A percentile compares a stretch with the other conserved stretches of the same genome.
phyloP scores from a whole-genome alignment of 2,113 vertebrate genomes.

The Amphiprion percula region DNA sequence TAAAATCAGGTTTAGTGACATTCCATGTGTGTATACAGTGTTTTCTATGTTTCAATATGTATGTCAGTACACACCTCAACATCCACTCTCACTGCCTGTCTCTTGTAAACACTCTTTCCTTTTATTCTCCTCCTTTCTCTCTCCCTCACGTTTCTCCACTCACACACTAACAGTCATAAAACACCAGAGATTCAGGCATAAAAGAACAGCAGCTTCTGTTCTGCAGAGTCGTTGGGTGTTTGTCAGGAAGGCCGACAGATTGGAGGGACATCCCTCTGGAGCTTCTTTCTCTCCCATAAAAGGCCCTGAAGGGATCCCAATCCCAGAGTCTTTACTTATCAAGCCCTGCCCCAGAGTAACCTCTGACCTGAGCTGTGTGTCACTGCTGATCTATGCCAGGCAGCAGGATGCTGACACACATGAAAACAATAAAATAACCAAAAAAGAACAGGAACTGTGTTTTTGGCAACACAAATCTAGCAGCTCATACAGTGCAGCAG shows the following conservation, averaged over 20 bases:
- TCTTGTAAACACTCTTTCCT: neutral
- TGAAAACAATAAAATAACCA: slow-evolving; percentile 26
- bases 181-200: slow-evolving; percentile 33
- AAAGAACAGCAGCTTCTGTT: slow-evolving; percentile 59
- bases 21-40: neutral
- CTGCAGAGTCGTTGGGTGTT: slow-evolving; percentile 39
- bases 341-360: slow-evolving; percentile 38
- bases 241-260: slow-evolving; percentile 59
- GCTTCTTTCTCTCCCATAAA: slow-evolving; percentile 65
- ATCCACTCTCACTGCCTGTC: neutral
- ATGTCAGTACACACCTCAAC: neutral
- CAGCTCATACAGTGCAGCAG: slow-evolving; percentile 17
- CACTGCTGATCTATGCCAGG: slow-evolving; percentile 64
- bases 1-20: neutral
- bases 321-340: slow-evolving; percentile 39
- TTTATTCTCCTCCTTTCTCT: neutral
- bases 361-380: slow-evolving; percentile 56
- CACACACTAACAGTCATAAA: slow-evolving; percentile 41
- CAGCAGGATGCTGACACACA: slow-evolving; percentile 61
- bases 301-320: slow-evolving; percentile 55
- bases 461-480: slow-evolving; percentile 2
- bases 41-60: neutral
- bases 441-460: slow-evolving; percentile 18
- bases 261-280: slow-evolving; percentile 45
- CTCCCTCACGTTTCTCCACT: slow-evolving; percentile 7